Evolutionary conservation across 2,797 vertebrate species (phyloP).

Genomic region (Lepilemur ruficaudatus): DNA sequence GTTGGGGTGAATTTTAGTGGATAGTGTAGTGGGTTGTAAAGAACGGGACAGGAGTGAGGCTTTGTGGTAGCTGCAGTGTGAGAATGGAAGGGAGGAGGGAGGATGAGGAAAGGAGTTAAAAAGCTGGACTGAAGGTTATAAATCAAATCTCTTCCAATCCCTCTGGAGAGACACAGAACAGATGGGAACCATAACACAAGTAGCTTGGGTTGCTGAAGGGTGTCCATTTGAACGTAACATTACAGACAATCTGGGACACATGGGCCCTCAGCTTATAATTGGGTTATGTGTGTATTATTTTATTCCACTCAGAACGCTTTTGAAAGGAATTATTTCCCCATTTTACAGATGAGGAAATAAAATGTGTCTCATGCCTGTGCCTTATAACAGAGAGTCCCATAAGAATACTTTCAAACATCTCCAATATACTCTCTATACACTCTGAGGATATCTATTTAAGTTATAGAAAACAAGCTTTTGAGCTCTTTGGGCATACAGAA

Average conservation of each 20-base stretch:
- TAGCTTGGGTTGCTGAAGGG: not conserved
- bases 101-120: not conserved
- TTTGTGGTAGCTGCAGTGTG: not conserved
- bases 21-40: not conserved
- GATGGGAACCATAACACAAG: not conserved
- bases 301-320: not conserved
- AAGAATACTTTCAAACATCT: not conserved
- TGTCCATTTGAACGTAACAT: not conserved
- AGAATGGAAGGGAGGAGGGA: not conserved
- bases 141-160: too few relatives aligned
- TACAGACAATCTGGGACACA: not conserved
- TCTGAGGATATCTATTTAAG: constrained; percentile 59
- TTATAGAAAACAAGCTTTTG: not conserved
- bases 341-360: not conserved
- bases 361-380: not conserved
- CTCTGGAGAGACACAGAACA: not conserved
- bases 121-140: not conserved
- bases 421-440: not conserved
- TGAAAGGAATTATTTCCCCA: not conserved
- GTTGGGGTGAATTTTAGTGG: not conserved
- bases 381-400: not conserved
- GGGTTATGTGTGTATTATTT: not conserved
- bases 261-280: not conserved
- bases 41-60: not conserved
- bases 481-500: not conserved